phyloP scores from a whole-genome alignment of 1,140 invertebrate species.

The Elymnias hypermnestra region DNA sequence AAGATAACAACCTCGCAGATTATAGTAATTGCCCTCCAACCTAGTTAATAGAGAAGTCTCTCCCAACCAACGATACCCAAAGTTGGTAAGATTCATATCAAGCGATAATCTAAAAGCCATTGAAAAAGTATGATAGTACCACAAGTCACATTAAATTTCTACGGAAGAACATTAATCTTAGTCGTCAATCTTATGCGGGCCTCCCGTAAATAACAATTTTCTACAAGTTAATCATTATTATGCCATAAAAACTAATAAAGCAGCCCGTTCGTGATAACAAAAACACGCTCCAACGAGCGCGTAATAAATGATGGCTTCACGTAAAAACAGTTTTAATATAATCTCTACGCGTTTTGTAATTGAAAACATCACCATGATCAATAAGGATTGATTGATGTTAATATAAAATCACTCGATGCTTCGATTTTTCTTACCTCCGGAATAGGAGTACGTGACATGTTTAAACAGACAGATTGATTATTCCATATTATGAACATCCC shows the following conservation, averaged over 20 bases:
- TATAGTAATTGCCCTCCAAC: too few relatives aligned
- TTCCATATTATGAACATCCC: too few relatives aligned
- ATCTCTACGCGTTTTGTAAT: not conserved
- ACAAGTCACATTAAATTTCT: too few relatives aligned
- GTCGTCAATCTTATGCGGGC: not conserved
- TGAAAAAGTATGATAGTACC: too few relatives aligned
- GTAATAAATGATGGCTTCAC: constrained; percentile 1
- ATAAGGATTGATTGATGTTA: not conserved
- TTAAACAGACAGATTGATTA: too few relatives aligned
- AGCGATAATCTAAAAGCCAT: too few relatives aligned
- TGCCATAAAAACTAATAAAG: not conserved
- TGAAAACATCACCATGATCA: not conserved
- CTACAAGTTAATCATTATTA: not conserved
- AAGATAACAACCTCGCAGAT: too few relatives aligned
- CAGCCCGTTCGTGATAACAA: not conserved
- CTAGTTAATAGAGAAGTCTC: too few relatives aligned
- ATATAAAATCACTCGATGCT: not conserved
- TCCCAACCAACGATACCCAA: too few relatives aligned
- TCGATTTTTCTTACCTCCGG: not conserved
- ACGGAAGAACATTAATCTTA: not conserved
- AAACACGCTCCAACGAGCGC: not conserved
- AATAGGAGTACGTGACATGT: not conserved
- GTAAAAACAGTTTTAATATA: not conserved
- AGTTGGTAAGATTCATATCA: too few relatives aligned
- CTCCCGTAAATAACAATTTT: constrained; percentile 1